phyloP scores from a whole-genome alignment of 2,113 vertebrate genomes.

The Trogon melanurus region DNA sequence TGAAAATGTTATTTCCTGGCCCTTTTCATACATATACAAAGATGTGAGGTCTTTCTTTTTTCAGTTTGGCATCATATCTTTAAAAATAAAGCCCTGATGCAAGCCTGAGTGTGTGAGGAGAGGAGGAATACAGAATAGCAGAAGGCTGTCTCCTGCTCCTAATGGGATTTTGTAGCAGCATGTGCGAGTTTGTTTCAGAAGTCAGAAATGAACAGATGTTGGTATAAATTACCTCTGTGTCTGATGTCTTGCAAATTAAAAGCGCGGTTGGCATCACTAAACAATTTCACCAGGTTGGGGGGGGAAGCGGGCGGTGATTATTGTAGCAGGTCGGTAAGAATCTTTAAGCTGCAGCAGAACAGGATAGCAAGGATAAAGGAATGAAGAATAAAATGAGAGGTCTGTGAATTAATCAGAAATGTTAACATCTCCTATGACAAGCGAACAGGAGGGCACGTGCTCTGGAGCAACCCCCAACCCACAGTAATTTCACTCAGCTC shows the following conservation, averaged over 20 bases:
- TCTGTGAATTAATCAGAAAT: constrained; percentile 83
- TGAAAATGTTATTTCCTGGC: not conserved
- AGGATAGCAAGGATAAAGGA: constrained; percentile 78
- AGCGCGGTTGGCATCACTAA: constrained; percentile 91
- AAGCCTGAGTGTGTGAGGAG: constrained; percentile 35
- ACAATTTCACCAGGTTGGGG: constrained; percentile 78
- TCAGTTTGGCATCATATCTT: constrained; percentile 54
- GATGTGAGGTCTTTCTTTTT: constrained; percentile 28
- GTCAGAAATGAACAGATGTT: constrained; percentile 95
- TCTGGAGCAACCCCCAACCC: constrained; percentile 76
- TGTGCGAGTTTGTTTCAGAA: constrained; percentile 89
- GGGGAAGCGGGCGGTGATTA: constrained; percentile 73
- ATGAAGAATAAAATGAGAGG: constrained; percentile 78
- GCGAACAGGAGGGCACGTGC: constrained; percentile 79
- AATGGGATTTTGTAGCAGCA: constrained; percentile 86
- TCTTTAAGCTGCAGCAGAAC: constrained; percentile 75
- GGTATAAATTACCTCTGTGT: constrained; percentile 92
- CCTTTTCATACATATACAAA: not conserved
- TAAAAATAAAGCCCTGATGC: constrained; percentile 61
- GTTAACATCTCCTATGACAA: constrained; percentile 81
- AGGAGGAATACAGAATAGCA: constrained; percentile 77
- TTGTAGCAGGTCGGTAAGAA: constrained; percentile 77
- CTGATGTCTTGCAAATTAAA: constrained; percentile 94
- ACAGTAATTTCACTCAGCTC: constrained; percentile 72
- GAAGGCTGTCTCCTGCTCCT: constrained; percentile 80